Conservation (phyloP, 2,888 invertebrate species). For the Vannuccia rotundouncinata region DNA sequence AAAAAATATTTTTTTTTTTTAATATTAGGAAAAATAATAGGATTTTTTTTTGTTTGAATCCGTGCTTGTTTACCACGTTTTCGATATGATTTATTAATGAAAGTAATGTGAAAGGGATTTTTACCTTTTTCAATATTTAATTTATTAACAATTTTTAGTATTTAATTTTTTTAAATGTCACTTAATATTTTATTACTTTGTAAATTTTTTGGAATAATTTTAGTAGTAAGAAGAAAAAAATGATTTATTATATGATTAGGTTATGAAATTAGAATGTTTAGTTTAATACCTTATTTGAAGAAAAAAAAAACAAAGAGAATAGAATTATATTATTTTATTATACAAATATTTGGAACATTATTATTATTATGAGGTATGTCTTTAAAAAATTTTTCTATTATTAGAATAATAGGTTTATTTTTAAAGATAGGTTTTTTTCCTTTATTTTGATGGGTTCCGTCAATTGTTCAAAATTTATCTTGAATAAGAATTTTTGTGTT, state of each 20-base stretch:
- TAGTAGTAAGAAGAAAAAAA: not conserved
- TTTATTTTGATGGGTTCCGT: not conserved
- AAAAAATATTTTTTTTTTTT: constrained; percentile 18
- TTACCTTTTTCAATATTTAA: constrained; percentile 16
- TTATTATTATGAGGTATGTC: not conserved
- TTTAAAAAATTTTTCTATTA: not conserved
- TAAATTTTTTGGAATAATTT: not conserved
- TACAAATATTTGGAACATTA: not conserved
- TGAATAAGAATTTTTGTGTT: not conserved
- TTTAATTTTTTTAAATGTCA: not conserved
- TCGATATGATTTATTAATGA: constrained; percentile 20
- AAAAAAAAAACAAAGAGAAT: not conserved
- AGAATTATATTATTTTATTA: not conserved
- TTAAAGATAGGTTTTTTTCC: not conserved
- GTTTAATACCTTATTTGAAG: not conserved
- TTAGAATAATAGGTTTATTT: not conserved
- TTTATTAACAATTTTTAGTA: not conserved
- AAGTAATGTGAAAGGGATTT: constrained; percentile 22
- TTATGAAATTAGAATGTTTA: not conserved
- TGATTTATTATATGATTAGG: not conserved
- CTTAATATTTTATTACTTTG: not conserved
- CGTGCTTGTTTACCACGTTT: constrained; percentile 23
- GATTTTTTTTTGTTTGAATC: constrained; percentile 14
- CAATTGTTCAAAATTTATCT: not conserved
- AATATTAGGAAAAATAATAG: constrained; percentile 26